These are phyloP conservation scores for Tenualosa thibaudeaui DNA, from an alignment of 2,797 vertebrate genomes.

Conservation along the genomic window DNA sequence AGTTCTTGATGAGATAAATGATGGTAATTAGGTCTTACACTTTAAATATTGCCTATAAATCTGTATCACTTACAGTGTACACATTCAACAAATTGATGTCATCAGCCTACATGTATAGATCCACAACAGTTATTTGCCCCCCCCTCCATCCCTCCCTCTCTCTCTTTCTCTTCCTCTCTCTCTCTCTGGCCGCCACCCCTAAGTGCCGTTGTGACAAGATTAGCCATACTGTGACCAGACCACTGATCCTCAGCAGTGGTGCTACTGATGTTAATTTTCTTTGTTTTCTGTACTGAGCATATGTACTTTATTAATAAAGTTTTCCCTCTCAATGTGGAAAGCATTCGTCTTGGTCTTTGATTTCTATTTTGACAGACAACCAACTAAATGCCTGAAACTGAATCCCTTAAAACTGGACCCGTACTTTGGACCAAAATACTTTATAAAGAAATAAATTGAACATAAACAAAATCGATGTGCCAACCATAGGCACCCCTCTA, in stretches of 20 bases:
- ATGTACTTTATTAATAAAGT: constrained; percentile 9
- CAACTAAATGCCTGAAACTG: too few species aligned
- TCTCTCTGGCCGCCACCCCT: not conserved
- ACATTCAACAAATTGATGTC: not conserved
- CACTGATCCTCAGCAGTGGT: not conserved
- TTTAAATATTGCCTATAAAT: not conserved
- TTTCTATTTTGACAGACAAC: not conserved
- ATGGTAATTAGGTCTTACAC: not conserved
- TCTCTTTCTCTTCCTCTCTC: not conserved
- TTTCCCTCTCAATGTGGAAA: not conserved
- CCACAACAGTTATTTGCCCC: not conserved
- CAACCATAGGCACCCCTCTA: too few species aligned
- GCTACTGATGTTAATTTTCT: not conserved
- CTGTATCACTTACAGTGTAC: not conserved
- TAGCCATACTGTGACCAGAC: constrained; percentile 14
- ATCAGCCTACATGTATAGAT: not conserved
- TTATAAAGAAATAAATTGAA: too few species aligned
- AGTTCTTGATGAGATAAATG: not conserved
- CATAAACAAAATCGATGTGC: too few species aligned
- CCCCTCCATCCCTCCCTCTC: not conserved
- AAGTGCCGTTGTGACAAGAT: constrained; percentile 12
- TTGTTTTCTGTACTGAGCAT: constrained; percentile 9
- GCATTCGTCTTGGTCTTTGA: not conserved
- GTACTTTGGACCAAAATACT: too few species aligned
- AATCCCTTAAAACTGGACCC: too few species aligned